Evolutionary conservation across 2,797 vertebrate genomes (phyloP), one percentile per base, ranked within the genome.

Genomic region (Arnoldichthys spilopterus): DNA sequence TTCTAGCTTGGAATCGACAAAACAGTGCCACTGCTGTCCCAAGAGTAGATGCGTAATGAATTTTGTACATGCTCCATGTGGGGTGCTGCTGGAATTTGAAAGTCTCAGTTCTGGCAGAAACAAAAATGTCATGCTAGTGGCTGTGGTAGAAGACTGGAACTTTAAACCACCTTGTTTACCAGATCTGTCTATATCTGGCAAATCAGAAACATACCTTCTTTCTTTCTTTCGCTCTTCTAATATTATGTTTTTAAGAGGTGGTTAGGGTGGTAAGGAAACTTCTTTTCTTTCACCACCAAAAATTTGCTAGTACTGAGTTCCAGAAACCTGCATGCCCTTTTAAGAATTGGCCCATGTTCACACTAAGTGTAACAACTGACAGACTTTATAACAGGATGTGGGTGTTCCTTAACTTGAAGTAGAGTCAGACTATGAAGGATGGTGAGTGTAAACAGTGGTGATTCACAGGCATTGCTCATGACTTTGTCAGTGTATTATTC

Each of bases 11-110:
- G 43, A 72, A 72, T 76, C 12, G 74, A 67, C 78, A 69, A 71
- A 64, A 76, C 70, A 73, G 72, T 30, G 74, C 26, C 72, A 75
- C 26, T 9, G 68, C 79, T 67, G 74, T 51, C 68, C 61, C 74
- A 59, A 68, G 79, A 72, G 70, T 43, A 37, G 28, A 43, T n/a
- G n/a, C 40, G 7, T 67, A 69, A 71, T 70, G 26, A 54, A 70
- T 80, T 64, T 70, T 58, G 22, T 75, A 59, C 61, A 6, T 24
- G 56, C 43, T 43, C 15, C 37, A 53, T 62, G 64, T 15, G 8
- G 59, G 59, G 49, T 22, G 68, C 45, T 66, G 49, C 56, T 49
- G 40, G 49, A 66, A 24, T 34, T 37, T 28, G 24, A 66, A 66
- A 51, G 47, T 11, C 32, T 76, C 40, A 20, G 11, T n/a, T 63